Evolutionary conservation across 2,888 invertebrate genomes (phyloP), one percentile per base, ranked within the genome.

Genomic region (Drosophila prolongata): DNA sequence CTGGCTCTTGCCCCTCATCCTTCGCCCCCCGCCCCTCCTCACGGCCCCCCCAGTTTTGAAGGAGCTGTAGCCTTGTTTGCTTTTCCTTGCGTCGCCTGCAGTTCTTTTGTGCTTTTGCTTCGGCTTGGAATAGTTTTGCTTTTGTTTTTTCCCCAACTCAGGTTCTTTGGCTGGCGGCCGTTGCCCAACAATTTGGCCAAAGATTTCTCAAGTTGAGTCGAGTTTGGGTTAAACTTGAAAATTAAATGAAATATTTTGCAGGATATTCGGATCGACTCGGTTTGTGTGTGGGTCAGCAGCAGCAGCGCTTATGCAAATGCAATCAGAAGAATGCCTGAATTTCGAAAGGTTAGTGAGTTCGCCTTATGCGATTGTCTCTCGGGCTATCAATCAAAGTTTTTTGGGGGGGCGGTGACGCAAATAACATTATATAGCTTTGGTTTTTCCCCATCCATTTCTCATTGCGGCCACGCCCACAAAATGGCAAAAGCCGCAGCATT

Each of bases 191-290:
- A 78, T 82, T 80, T 80, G 72, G 42, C 57, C 65, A 76, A 80
- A 77, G 79, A 80, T 76, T 83, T 75, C 61, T 60, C 68, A 81
- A 81, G 76, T 77, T 72, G 73, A 68, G 58, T 75, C 71, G 56
- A 73, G 75, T 75, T 78, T 80, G 72, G 72, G 71, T 69, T 64
- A 67, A 85, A 83, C 83, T 82, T 77, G 65, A 78, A 72, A 79
- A 80, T 75, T 69, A 70, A 86, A 86, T 84, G 59, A 75, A 79
- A 70, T 75, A 70, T 70, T 66, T 72, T 67, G 49, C 55, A 11
- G 47, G 53, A 34, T 34, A 38, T 64, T 16, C 49, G 54, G 24
- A 37, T n/a, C 19, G 47, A 38, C 27, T 38, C 38, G 44, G 42
- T 42, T 1, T 10, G 44, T 44, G 44, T 24, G 44, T 2, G 30